These are phyloP conservation scores for Oscheius onirici DNA, from an alignment of 2,888 invertebrate genomes.

Conservation along the genomic window DNA sequence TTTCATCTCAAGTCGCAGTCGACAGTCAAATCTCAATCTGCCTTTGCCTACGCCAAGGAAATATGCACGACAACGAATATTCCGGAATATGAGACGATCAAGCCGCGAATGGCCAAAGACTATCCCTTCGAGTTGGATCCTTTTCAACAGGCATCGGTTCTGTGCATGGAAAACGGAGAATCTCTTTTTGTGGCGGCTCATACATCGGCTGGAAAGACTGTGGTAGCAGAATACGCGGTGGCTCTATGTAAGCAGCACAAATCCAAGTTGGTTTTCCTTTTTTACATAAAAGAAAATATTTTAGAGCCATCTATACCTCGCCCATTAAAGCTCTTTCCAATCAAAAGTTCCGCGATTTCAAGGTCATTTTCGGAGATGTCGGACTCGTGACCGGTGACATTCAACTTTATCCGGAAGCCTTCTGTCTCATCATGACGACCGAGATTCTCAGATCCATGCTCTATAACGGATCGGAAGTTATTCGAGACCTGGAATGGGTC, in stretches of 20 bases:
- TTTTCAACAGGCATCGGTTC: slow-evolving; percentile 95
- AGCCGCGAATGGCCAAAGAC: slow-evolving; percentile 51
- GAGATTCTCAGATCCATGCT: slow-evolving; percentile 92
- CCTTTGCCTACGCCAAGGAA: slow-evolving; percentile 37
- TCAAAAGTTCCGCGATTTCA: slow-evolving; percentile 98
- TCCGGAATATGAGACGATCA: slow-evolving; percentile 41
- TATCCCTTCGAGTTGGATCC: slow-evolving; percentile 89
- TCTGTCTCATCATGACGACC: slow-evolving; percentile 98
- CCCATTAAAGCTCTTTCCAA: slow-evolving; percentile 98
- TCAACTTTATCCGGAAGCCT: slow-evolving; percentile 90
- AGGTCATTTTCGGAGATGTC: slow-evolving; percentile 86
- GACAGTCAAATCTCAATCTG: neutral
- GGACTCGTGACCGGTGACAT: slow-evolving; percentile 94
- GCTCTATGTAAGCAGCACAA: slow-evolving; percentile 85
- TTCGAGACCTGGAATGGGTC: slow-evolving; percentile 95
- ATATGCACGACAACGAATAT: slow-evolving; percentile 37
- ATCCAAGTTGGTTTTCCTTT: slow-evolving; percentile 50
- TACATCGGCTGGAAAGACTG: slow-evolving; percentile 95
- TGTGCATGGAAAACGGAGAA: slow-evolving; percentile 86
- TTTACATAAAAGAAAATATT: slow-evolving; percentile 2
- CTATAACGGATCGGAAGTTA: slow-evolving; percentile 90
- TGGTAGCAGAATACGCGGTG: slow-evolving; percentile 98
- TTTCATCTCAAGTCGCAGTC: neutral
- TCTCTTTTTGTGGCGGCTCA: slow-evolving; percentile 99
- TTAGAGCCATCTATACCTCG: slow-evolving; percentile 86